These are phyloP conservation scores for Galbula dea DNA, from an alignment of 2,113 vertebrate genomes.

Conservation along the genomic window DNA sequence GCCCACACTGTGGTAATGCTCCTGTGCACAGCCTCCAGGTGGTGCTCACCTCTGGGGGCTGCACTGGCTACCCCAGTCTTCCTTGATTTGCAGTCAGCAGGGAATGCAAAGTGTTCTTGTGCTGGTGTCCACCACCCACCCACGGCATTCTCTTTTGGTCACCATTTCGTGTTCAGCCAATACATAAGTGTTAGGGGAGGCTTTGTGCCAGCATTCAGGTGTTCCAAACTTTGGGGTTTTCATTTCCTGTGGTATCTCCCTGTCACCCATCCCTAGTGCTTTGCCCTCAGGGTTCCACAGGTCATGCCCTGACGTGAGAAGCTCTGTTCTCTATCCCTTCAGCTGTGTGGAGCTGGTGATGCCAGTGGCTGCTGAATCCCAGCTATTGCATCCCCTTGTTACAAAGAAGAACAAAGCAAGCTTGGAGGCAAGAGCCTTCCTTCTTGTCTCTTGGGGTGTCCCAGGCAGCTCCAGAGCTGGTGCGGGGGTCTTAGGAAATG, in stretches of 20 bases:
- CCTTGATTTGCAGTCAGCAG: neutral
- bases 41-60: neutral
- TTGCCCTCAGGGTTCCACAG: rapidly evolving
- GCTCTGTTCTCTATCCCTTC: neutral
- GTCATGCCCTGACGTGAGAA: neutral
- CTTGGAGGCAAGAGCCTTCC: neutral
- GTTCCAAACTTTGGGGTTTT: neutral
- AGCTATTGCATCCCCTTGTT: neutral
- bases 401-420: neutral
- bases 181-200: neutral
- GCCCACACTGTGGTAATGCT: neutral
- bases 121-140: neutral
- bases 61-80: neutral
- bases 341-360: neutral
- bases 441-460: neutral
- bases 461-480: neutral
- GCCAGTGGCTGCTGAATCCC: neutral
- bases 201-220: neutral
- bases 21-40: neutral
- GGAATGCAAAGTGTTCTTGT: neutral
- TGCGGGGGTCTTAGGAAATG: neutral
- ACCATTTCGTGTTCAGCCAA: neutral
- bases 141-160: neutral
- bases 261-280: rapidly evolving
- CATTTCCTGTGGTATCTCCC: neutral